Percentiles rank a stretch among this genome's conserved stretches.
phyloP scores from a whole-genome alignment of 2,797 vertebrate genomes.

The Cuniculus paca region DNA sequence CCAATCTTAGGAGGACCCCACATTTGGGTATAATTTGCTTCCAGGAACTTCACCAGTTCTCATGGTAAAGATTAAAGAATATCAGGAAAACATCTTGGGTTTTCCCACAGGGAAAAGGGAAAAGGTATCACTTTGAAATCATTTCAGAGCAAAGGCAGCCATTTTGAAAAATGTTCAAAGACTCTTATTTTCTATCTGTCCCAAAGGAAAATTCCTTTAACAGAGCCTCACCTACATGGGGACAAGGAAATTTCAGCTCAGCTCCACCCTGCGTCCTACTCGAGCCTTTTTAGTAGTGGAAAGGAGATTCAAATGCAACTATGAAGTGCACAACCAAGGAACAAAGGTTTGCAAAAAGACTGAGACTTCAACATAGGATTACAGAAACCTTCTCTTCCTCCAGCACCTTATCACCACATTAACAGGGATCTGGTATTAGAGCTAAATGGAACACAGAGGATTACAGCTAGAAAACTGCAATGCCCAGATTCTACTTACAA shows the following conservation, averaged over 20 bases:
- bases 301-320: neutral
- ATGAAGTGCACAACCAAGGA: neutral
- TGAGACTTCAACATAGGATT: neutral
- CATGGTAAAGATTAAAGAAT: neutral
- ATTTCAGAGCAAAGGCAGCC: neutral
- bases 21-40: neutral
- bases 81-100: neutral
- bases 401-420: neutral
- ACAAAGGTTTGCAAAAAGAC: neutral
- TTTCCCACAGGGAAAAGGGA: neutral
- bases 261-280: neutral
- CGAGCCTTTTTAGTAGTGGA: neutral
- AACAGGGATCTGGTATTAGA: neutral
- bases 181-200: no score
- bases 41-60: neutral
- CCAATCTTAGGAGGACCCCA: neutral
- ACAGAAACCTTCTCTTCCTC: neutral
- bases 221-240: neutral
- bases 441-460: neutral
- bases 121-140: neutral
- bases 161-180: neutral
- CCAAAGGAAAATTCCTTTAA: neutral
- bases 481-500: neutral
- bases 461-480: neutral
- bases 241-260: neutral